Conservation (phyloP, 64 coral and sea anemone genomes). For the Exaiptasia diaphana region DNA sequence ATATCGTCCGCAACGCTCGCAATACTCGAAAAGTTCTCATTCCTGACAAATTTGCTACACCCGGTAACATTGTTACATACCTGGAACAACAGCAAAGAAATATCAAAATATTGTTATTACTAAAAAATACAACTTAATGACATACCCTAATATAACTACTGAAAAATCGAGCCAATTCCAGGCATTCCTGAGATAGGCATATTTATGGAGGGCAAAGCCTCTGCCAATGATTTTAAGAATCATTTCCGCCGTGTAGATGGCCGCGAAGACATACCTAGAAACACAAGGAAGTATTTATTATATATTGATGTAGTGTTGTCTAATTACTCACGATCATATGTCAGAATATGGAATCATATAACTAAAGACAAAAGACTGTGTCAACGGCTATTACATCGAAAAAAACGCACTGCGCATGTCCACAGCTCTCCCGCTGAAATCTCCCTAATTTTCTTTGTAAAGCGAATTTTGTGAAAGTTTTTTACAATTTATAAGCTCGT, state of each 20-base stretch:
- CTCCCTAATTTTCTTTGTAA: no score
- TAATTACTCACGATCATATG: background rate
- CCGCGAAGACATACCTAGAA: constrained; percentile 81
- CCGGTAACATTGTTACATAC: constrained; percentile 93
- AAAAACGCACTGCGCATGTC: no score
- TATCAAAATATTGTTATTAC: no score
- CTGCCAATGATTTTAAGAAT: constrained; percentile 88
- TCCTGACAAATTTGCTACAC: constrained; percentile 89
- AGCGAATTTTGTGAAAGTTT: no score
- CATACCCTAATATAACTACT: constrained; percentile 96
- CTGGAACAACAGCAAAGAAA: constrained; percentile 43
- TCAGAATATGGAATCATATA: no score
- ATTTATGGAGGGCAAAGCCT: constrained; percentile 92
- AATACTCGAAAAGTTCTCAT: constrained; percentile 95
- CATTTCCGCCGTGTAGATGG: constrained; percentile 96
- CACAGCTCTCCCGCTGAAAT: no score
- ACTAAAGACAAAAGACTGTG: no score
- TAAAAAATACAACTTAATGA: no score
- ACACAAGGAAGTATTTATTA: background rate
- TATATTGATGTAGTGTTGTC: no score
- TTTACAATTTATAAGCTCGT: no score
- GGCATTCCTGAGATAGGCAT: constrained; percentile 94
- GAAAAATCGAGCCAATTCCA: constrained; percentile 98
- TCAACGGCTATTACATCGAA: no score
- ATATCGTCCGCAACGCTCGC: constrained; percentile 94